Evolutionary conservation across 1,140 invertebrate species (phyloP).

Genomic region (Camponotus pennsylvanicus): DNA sequence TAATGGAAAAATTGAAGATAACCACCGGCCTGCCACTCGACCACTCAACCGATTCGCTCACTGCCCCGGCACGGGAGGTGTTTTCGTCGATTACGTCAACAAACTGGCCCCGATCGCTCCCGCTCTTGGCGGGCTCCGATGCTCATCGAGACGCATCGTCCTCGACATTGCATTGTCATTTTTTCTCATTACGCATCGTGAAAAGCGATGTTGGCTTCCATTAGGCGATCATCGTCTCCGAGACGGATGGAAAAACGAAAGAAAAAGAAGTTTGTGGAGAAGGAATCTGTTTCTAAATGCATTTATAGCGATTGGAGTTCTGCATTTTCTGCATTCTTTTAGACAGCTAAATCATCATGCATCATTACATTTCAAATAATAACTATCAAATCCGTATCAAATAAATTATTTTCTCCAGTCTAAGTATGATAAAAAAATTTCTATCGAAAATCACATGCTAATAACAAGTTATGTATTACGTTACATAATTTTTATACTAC

Average conservation of each 20-base stretch:
- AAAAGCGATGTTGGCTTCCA: slow-evolving; percentile 55
- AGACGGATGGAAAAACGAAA: slow-evolving; percentile 18
- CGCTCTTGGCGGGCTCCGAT: slow-evolving; percentile 52
- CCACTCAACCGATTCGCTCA: slow-evolving; percentile 75
- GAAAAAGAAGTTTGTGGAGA: slow-evolving; percentile 28
- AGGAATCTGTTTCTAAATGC: slow-evolving; percentile 1
- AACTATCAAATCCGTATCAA: not conserved
- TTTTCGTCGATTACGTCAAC: slow-evolving; percentile 77
- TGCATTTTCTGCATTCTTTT: slow-evolving; percentile 48
- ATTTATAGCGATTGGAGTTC: not conserved
- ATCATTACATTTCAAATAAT: not conserved
- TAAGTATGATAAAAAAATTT: not conserved
- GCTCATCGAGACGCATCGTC: slow-evolving; percentile 11
- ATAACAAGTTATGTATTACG: not conserved
- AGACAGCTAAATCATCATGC: not conserved
- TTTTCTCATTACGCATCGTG: slow-evolving; percentile 55
- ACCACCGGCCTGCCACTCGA: slow-evolving; percentile 75
- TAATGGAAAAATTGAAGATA: slow-evolving; percentile 81
- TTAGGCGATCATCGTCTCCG: slow-evolving; percentile 22
- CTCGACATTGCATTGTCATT: slow-evolving; percentile 42
- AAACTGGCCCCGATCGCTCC: slow-evolving; percentile 72
- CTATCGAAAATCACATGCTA: not conserved
- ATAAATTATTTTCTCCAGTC: not conserved
- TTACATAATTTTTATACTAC: slow-evolving; percentile 4
- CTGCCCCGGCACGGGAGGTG: slow-evolving; percentile 62